Evolutionary conservation across 1,140 invertebrate species (phyloP).

Genomic region (Hyphantria cunea): DNA sequence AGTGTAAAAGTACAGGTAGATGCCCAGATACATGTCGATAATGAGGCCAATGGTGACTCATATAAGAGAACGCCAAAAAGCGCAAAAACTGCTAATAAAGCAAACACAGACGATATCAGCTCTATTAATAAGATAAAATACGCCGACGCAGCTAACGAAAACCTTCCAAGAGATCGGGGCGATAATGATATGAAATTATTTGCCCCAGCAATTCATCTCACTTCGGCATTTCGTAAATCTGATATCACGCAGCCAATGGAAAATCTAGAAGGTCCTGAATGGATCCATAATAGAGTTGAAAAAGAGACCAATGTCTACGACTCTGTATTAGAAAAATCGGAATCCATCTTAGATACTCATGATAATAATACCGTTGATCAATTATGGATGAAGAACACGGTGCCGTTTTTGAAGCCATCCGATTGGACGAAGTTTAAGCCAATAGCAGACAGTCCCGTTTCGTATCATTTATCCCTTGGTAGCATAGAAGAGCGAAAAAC

Average conservation of each 20-base stretch:
- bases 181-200: conserved; percentile 6
- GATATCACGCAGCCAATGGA: conserved; percentile 42
- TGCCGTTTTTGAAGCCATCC: conserved; percentile 42
- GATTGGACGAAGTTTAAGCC: conserved; percentile 42
- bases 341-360: conserved; percentile 2
- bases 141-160: background rate
- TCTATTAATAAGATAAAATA: conserved; percentile 1
- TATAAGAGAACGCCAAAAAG: background rate
- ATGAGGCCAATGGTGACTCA: background rate
- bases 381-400: conserved; percentile 37
- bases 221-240: background rate
- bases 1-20: conserved; percentile 21
- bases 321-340: conserved; percentile 24
- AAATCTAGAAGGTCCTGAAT: conserved; percentile 42
- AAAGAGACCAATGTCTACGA: conserved; percentile 30
- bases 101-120: background rate
- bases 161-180: background rate
- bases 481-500: conserved; percentile 39
- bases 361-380: conserved; percentile 15
- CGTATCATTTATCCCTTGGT: conserved; percentile 48
- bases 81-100: background rate
- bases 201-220: background rate
- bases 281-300: conserved; percentile 37
- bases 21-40: conserved; percentile 12
- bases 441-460: conserved; percentile 41